phyloP scores from a whole-genome alignment of 1,140 invertebrate species.

The Chelonus insularis region DNA sequence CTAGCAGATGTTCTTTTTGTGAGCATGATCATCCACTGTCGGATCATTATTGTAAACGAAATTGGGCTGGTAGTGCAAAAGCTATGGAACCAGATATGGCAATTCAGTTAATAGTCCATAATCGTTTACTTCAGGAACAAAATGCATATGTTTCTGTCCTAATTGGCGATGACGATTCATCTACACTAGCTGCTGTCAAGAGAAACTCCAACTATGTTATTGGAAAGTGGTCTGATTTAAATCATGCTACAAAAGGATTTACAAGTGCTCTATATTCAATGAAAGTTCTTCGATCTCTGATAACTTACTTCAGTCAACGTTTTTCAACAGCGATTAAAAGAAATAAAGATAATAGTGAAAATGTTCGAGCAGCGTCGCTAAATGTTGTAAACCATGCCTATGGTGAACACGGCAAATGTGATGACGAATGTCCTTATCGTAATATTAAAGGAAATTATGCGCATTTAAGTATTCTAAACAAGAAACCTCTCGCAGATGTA shows the following conservation, averaged over 20 bases:
- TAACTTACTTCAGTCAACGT: constrained; percentile 21
- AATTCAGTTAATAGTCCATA: constrained; percentile 24
- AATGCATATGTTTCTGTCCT: constrained; percentile 19
- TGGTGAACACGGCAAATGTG: constrained; percentile 21
- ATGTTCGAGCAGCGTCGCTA: constrained; percentile 11
- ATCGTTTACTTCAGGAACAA: constrained; percentile 26
- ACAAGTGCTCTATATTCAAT: no score
- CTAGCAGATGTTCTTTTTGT: constrained; percentile 12
- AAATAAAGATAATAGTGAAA: constrained; percentile 20
- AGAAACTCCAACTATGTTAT: constrained; percentile 18
- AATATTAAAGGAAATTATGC: background rate
- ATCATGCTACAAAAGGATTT: constrained; percentile 29
- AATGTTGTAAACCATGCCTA: constrained; percentile 18
- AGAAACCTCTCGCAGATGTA: constrained; percentile 7
- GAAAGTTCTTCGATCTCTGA: no score
- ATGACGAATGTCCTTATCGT: constrained; percentile 3
- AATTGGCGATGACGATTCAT: constrained; percentile 31
- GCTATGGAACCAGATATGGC: constrained; percentile 33
- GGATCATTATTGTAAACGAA: constrained; percentile 23
- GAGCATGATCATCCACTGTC: constrained; percentile 1
- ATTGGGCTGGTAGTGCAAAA: constrained; percentile 18
- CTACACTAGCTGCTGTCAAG: constrained; percentile 26
- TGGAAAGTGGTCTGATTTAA: constrained; percentile 28
- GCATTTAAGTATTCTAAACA: constrained; percentile 9
- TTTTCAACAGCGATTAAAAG: constrained; percentile 15